Evolutionary conservation across 2,797 vertebrate species (phyloP).

Genomic region (Chloroceryle inda): DNA sequence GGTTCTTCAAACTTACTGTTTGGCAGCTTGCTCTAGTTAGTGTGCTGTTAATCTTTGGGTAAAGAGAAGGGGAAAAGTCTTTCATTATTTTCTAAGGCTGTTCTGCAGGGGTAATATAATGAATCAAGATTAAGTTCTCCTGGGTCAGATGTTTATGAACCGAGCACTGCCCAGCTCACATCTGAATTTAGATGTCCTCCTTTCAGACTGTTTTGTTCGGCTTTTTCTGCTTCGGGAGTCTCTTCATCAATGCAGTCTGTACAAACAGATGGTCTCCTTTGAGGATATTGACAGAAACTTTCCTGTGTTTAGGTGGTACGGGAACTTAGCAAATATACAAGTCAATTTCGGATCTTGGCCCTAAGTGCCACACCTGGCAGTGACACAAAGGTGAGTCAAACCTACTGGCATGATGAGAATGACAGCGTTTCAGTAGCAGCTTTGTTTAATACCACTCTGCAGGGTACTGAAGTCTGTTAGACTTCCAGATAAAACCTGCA

Average conservation of each 20-base stretch:
- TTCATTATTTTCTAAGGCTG: neutral
- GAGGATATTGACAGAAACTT: neutral
- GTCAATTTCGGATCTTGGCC: slow-evolving; percentile 91
- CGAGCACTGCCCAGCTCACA: neutral
- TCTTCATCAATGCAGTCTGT: neutral
- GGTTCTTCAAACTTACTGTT: neutral
- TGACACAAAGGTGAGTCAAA: slow-evolving; percentile 88
- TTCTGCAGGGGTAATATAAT: neutral
- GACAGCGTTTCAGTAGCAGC: rapidly evolving
- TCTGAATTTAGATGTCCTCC: neutral
- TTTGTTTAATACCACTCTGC: neutral
- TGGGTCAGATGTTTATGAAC: neutral
- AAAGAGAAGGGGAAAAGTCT: neutral
- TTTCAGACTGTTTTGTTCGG: neutral
- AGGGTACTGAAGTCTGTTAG: neutral
- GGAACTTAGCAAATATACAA: slow-evolving; percentile 88
- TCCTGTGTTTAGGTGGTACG: slow-evolving; percentile 86
- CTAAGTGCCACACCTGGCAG: slow-evolving; percentile 96
- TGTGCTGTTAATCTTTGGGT: neutral
- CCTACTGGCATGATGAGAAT: rapidly evolving
- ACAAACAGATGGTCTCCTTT: neutral
- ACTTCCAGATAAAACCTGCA: too few relatives aligned
- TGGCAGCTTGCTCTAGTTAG: neutral
- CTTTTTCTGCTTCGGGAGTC: neutral
- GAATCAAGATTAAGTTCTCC: neutral